Evolutionary conservation across 2,797 vertebrate genomes (phyloP), one percentile per base, ranked within the genome.

Genomic region (Tangara arthus): DNA sequence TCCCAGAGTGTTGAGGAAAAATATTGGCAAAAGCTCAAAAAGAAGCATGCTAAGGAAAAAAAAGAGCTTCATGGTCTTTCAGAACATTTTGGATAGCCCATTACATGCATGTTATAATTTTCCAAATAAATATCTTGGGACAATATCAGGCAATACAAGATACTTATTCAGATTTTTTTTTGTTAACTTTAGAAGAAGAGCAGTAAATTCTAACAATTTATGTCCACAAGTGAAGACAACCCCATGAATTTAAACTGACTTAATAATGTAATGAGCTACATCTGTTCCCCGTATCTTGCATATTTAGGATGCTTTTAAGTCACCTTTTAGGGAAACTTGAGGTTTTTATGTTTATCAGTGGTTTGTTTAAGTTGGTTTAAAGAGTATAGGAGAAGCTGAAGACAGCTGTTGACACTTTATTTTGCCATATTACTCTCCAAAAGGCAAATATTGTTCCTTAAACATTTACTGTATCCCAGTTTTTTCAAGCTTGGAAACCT

Each of bases 311-410:
- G 19, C 1, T 9, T 49, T 28, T n/a, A 35, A 76, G 32, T 77
- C 79, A 69, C 1, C 8, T 75, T 71, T 52, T 13, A 60, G 11
- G 4, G 3, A 77, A 85, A 41, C 5, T 4, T 34, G 9, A 41
- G 5, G 5, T 56, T 66, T 7, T 13, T 70, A 2, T 0, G 0
- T 71, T 93, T 77, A 49, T 57, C 3, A 34, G 7, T 9, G 15
- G 8, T 27, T 69, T 76, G 5, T 30, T 82, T 23, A 42, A 80
- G 12, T 52, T 66, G 24, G 7, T 19, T 63, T 23, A 22, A 71
- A 76, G 53, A 42, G 28, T 39, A 18, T 5, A 69, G 28, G 22
- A 64, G 30, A 6, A 87, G 13, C 14, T 75, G 46, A 75, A 77
- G 39, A 46, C 2, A 53, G 19, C 6, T 82, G 30, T 37, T 89